Percentiles rank a stretch among this genome's conserved stretches.
phyloP scores from a whole-genome alignment of 2,113 vertebrate genomes.

The Puffinus mauretanicus region DNA sequence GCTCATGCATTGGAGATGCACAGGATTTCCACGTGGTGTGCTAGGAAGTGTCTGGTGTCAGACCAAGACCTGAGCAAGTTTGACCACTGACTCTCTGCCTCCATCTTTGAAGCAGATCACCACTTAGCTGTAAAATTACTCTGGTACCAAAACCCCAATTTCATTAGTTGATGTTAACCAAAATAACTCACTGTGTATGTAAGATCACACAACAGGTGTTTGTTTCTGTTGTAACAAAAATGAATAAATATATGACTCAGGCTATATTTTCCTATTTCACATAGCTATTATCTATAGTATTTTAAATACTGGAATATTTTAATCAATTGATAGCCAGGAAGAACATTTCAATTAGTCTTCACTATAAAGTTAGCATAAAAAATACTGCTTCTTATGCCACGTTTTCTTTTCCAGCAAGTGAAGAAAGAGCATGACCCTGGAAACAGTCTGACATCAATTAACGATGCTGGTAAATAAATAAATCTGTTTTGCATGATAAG shows the following conservation, averaged over 20 bases:
- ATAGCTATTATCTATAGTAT: not conserved
- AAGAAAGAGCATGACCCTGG: not conserved
- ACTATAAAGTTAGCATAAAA: not conserved
- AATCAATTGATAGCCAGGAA: not conserved
- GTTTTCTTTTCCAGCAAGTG: not conserved
- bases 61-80: not conserved
- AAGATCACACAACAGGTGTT: not conserved
- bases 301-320: not conserved
- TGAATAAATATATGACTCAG: not conserved
- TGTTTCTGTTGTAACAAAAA: not conserved
- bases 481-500: slow-evolving; percentile 24
- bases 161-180: not conserved
- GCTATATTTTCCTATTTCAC: not conserved
- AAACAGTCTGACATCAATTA: slow-evolving; percentile 38
- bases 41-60: not conserved
- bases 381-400: not conserved
- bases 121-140: not conserved
- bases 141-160: not conserved
- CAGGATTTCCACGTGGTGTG: not conserved
- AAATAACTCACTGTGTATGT: not conserved
- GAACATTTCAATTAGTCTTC: not conserved
- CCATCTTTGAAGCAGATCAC: not conserved
- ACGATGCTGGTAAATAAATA: slow-evolving; percentile 30
- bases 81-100: not conserved
- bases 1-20: not conserved